Base-by-base conservation (phyloP, 2,113 vertebrate genomes). In the Corynorhinus townsendii region DNA sequence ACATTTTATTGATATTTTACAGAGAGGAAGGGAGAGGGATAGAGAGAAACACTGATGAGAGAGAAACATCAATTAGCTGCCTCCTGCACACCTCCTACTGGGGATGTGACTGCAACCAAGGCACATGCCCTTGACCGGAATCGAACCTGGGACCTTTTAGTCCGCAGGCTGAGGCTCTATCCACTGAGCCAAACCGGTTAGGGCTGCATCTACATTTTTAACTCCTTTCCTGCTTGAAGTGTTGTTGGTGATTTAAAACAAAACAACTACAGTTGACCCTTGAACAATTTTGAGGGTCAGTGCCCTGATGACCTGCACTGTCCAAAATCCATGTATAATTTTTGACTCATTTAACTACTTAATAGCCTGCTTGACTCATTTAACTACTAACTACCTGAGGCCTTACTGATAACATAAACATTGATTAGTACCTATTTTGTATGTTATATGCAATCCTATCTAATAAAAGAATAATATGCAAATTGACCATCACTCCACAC, bases 211-310 rank as follows among this genome's bases (percentile, higher is more conserved):
- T 94, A 30, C 71, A 45, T 66, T 93, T 93, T 93, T 85, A 80
- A 49, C 85, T 91, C 4, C 38, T 90, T 96, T 95, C 3, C 66
- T 80, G 76, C 81, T 85, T 83, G 33, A 76, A 93, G 43, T 92
- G 24, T 43, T 93, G 56, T 64, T 86, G 62, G 33, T 91, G 82
- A 77, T 12, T 62, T 62, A 73, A 87, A 56, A 86, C 66, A 96
- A 68, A 87, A 52, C 87, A 95, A 79, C 52, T 91, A 33, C 14
- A 83, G 80, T 83, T 83, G 28, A 83, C 10, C 28, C 38, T 64
- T 43, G 17, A 82, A 40, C 28, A 45, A 64, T 12, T 38, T 26
- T 12, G 56, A 20, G 14, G 9, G 35, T 76, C 49, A 77, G 11
- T 40, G 28, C 38, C 33, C 26, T 43, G 3, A 62, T 24, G 38